phyloP scores from a whole-genome alignment of 1,140 invertebrate species.

The Brachionus paranguensis region DNA sequence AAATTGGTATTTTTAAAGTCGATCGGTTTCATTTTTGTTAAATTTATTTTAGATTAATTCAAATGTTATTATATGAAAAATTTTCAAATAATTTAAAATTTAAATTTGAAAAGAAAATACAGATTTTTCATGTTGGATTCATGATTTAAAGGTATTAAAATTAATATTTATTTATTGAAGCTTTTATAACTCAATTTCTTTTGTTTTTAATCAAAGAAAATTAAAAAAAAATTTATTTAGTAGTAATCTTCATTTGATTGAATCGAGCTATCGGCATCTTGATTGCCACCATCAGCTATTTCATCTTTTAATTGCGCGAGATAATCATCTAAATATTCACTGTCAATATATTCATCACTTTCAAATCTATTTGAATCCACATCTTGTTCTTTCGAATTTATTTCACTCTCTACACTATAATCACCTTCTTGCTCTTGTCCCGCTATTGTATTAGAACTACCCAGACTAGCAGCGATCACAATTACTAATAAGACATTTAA shows the following conservation, averaged over 20 bases:
- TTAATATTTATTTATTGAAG: background rate
- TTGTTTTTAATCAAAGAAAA: background rate
- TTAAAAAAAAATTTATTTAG: background rate
- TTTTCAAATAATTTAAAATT: background rate
- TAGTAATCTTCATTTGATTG: background rate
- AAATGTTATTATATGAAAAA: background rate
- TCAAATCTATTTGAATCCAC: background rate
- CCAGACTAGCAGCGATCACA: background rate
- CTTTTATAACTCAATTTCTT: background rate
- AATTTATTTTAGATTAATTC: background rate
- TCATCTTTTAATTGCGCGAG: too few relatives aligned
- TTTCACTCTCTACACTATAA: background rate
- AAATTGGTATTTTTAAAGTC: background rate
- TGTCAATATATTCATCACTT: background rate
- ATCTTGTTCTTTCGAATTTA: background rate
- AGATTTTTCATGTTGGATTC: background rate
- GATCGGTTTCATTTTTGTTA: background rate
- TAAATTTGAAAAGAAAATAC: background rate
- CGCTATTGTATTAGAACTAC: background rate
- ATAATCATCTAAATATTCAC: background rate
- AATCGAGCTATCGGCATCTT: background rate
- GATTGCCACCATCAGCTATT: background rate
- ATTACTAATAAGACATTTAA: background rate
- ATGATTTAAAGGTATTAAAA: background rate
- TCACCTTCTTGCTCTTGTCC: background rate